Evolutionary conservation across 1,140 invertebrate genomes (phyloP).

Genomic region (Bombus turneri): DNA sequence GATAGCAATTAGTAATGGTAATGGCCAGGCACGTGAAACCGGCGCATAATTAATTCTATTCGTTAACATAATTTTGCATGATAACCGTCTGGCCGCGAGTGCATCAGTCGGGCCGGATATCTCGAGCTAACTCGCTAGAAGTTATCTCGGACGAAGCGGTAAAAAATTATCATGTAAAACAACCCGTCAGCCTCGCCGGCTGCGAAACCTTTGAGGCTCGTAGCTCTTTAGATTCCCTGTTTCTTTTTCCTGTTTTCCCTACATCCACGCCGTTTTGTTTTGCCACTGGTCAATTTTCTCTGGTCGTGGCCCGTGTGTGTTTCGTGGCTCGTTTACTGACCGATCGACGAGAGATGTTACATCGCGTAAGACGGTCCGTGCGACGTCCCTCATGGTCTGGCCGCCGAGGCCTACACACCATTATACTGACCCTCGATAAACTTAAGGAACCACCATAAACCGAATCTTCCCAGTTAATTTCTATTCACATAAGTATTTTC

Average conservation of each 20-base stretch:
- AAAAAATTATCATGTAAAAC: conserved; percentile 62
- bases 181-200: not conserved
- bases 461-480: no score
- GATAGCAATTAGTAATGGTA: conserved; percentile 34
- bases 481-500: no score
- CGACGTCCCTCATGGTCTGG: no score
- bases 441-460: no score
- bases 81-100: conserved; percentile 26
- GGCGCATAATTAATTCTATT: conserved; percentile 44
- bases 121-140: conserved; percentile 34
- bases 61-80: conserved; percentile 52
- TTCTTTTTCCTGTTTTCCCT: not conserved
- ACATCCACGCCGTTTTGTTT: not conserved
- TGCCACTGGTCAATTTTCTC: conserved; percentile 51
- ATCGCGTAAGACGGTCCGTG: no score
- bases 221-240: conserved; percentile 32
- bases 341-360: not conserved
- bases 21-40: conserved; percentile 32
- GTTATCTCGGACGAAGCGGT: conserved; percentile 53
- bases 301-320: not conserved
- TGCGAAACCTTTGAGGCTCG: conserved; percentile 24
- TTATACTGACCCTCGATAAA: no score
- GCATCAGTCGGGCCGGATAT: conserved; percentile 33
- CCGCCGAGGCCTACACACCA: no score
- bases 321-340: conserved; percentile 12